Conservation (phyloP, 1,140 invertebrate genomes). For the Drosophila melanogaster region DNA sequence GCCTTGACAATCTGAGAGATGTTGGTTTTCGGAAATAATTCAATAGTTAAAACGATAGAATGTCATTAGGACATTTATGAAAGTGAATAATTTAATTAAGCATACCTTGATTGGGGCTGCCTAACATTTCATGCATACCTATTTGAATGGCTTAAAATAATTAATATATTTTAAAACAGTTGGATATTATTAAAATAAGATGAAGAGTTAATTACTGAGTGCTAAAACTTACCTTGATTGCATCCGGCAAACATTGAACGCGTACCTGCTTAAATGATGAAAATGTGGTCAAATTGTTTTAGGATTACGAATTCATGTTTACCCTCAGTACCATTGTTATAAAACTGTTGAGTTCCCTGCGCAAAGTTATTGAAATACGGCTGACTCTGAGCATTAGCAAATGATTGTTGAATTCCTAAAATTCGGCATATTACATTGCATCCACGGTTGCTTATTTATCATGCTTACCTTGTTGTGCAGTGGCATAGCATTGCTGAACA, state of each 20-base stretch:
- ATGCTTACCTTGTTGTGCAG: slow-evolving; percentile 15
- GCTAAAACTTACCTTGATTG: slow-evolving; percentile 7
- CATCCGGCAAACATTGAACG: not conserved
- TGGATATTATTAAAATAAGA: too few species aligned
- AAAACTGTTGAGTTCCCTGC: slow-evolving; percentile 4
- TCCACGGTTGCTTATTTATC: too few species aligned
- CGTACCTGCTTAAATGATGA: not conserved
- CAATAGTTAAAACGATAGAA: too few species aligned
- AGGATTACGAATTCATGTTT: not conserved
- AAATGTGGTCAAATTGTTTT: too few species aligned
- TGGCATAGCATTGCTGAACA: slow-evolving; percentile 25
- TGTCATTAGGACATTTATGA: not conserved
- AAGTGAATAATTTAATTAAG: not conserved
- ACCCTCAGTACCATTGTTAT: slow-evolving; percentile 5
- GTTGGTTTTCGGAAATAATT: not conserved
- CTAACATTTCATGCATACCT: not conserved
- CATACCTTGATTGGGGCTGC: slow-evolving; percentile 13
- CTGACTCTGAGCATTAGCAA: slow-evolving; percentile 5
- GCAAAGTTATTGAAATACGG: not conserved
- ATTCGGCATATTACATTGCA: too few species aligned
- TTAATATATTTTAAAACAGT: not conserved
- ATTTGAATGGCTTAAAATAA: too few species aligned
- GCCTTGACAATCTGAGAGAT: not conserved
- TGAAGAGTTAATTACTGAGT: not conserved
- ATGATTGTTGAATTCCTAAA: slow-evolving; percentile 7